Base-by-base conservation (phyloP, 2,113 vertebrate genomes). In the Tragelaphus scriptus region DNA sequence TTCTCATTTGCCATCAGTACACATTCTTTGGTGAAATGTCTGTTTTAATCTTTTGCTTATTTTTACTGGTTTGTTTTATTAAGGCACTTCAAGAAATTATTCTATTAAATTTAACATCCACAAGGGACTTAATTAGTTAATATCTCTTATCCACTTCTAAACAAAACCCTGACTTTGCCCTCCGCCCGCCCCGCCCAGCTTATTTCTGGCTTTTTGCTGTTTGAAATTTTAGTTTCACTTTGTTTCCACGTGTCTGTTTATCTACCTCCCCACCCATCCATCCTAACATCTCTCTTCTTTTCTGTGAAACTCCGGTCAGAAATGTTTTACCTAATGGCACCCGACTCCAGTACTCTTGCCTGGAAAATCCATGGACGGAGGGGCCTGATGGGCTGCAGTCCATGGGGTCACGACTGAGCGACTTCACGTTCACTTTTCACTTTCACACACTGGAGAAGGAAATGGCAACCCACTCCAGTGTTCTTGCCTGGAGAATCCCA, bases 141-240 rank as follows among this genome's bases (percentile, higher is more conserved):
- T 7, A 40, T 36, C 36, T 56, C 59, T 84, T 56, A 75, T n/a
- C 6, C 49, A 65, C 10, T 49, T 28, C 14, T 75, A 63, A 68
- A 82, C 28, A 93, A 91, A 84, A n/a, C 19, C 44, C 49, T 65
- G 47, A 49, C 6, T 17, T 94, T 51, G 14, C 49, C 61, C 61
- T 32, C 15, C 1, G 6, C 63, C 1, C 0, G 0, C 1, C 7
- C 7, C 0, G 0, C 7, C 7, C 3, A 0, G 7, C 30, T 68
- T 79, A 9, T 80, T 68, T 92, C 63, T 40, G 68, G 4, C 17
- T 25, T 47, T 47, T 47, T 79, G 44, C 3, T 79, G 15, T 51
- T 65, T 75, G 26, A 53, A 68, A 15, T 51, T 92, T 92, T 47
- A 44, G 1, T 89, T 82, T 26, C 7, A 49, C 25, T 93, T 71